These are phyloP conservation scores for Pleuronectes platessa DNA, from an alignment of 2,113 vertebrate species.

Conservation along the genomic window DNA sequence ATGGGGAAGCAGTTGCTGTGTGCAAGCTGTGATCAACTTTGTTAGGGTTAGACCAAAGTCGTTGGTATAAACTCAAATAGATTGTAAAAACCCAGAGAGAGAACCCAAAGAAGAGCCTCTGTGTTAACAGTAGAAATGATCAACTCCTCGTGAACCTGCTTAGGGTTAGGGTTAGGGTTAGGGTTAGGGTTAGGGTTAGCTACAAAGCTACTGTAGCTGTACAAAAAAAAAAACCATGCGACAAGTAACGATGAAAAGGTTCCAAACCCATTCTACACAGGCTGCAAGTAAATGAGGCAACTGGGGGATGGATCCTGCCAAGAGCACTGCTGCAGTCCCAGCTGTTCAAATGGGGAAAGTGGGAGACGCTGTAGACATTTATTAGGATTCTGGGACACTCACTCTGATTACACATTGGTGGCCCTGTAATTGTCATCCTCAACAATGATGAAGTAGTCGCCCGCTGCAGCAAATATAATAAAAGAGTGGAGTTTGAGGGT, in stretches of 20 bases:
- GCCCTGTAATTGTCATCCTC: constrained; percentile 61
- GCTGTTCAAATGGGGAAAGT: constrained; percentile 70
- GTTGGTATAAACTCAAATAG: too few relatives aligned
- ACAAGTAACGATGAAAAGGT: background rate
- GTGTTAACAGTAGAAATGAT: background rate
- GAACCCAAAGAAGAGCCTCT: background rate
- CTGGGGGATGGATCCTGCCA: constrained; percentile 63
- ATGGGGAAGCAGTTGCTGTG: too few relatives aligned
- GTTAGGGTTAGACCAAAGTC: too few relatives aligned
- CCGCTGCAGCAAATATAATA: constrained; percentile 43
- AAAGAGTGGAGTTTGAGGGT: constrained; percentile 22
- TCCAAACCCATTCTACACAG: constrained; percentile 59
- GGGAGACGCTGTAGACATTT: constrained; percentile 58
- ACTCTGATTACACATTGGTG: constrained; percentile 67
- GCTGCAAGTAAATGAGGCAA: constrained; percentile 67
- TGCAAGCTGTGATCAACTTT: too few relatives aligned
- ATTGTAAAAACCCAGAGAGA: too few relatives aligned
- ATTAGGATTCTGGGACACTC: constrained; percentile 67
- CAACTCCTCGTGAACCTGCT: background rate
- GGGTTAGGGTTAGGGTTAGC: too few relatives aligned
- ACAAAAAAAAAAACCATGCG: background rate
- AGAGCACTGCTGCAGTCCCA: constrained; percentile 70
- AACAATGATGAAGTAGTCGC: constrained; percentile 65
- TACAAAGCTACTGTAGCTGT: background rate
- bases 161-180: too few relatives aligned